Conservation (phyloP, 1,140 invertebrate species). For the Argopecten irradians region DNA sequence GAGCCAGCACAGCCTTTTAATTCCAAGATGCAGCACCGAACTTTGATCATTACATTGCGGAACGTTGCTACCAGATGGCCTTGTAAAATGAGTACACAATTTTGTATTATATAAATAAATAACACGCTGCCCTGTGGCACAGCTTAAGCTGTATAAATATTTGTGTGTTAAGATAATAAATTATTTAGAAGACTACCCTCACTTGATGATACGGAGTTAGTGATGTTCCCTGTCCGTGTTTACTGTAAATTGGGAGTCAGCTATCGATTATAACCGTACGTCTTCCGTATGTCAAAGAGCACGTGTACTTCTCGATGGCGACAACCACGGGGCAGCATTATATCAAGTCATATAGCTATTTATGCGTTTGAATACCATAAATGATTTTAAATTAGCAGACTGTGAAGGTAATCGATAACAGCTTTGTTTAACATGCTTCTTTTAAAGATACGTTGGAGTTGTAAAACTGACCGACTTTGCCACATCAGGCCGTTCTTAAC, state of each 20-base stretch:
- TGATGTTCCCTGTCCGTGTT: neutral
- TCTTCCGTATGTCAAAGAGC: neutral
- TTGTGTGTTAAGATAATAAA: neutral
- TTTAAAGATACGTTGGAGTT: neutral
- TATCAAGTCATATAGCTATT: neutral
- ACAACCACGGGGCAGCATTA: neutral
- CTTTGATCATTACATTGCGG: neutral
- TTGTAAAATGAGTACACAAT: neutral
- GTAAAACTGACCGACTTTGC: neutral
- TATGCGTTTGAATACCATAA: neutral
- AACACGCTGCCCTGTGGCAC: neutral
- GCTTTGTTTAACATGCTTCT: neutral
- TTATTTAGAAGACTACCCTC: neutral
- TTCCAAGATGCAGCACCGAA: neutral
- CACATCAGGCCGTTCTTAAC: neutral
- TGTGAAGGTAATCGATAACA: neutral
- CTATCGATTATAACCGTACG: neutral
- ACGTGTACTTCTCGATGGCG: neutral
- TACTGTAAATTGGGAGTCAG: neutral
- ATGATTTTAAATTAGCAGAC: neutral
- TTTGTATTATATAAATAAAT: neutral
- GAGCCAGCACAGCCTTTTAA: too few relatives aligned
- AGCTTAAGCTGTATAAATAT: neutral
- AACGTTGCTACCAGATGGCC: neutral
- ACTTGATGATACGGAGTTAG: neutral